A percentile compares a stretch with the other conserved stretches of the same genome.
These are phyloP conservation scores for Periplaneta americana DNA, from an alignment of 1,140 invertebrate genomes.

Conservation along the genomic window DNA sequence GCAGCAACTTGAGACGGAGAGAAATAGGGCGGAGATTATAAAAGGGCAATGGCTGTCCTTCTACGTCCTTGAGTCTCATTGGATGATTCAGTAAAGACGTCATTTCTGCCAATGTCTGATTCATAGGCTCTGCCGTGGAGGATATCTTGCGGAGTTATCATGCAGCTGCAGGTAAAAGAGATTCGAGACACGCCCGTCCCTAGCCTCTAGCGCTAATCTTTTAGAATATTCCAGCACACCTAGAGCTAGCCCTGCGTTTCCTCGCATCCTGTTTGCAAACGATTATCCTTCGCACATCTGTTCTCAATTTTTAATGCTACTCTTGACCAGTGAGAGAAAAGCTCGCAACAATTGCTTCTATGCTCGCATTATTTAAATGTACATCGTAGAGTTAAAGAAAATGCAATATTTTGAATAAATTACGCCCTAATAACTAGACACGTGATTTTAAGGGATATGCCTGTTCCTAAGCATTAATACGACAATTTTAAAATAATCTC, in stretches of 20 bases:
- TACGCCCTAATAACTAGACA: too few relatives aligned
- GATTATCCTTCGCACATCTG: too few relatives aligned
- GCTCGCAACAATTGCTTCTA: too few relatives aligned
- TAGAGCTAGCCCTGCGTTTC: neutral
- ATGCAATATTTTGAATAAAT: too few relatives aligned
- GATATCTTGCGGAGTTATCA: neutral
- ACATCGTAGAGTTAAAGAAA: too few relatives aligned
- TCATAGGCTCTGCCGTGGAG: neutral
- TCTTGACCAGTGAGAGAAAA: too few relatives aligned
- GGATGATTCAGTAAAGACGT: neutral
- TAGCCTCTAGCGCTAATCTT: neutral
- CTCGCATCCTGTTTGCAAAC: neutral
- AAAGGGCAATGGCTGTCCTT: constrained; percentile 17
- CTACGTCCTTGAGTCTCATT: constrained; percentile 11
- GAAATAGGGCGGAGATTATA: neutral
- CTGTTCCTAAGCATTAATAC: too few relatives aligned
- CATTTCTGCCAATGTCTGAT: constrained; percentile 8
- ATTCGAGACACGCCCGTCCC: neutral
- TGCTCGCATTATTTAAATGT: too few relatives aligned
- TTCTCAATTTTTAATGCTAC: too few relatives aligned
- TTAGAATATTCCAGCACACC: neutral
- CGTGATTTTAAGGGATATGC: too few relatives aligned
- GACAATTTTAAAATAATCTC: too few relatives aligned
- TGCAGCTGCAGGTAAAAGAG: neutral
- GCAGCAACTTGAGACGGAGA: neutral